phyloP scores from a whole-genome alignment of 1,140 invertebrate species.

The Orius insidiosus region DNA sequence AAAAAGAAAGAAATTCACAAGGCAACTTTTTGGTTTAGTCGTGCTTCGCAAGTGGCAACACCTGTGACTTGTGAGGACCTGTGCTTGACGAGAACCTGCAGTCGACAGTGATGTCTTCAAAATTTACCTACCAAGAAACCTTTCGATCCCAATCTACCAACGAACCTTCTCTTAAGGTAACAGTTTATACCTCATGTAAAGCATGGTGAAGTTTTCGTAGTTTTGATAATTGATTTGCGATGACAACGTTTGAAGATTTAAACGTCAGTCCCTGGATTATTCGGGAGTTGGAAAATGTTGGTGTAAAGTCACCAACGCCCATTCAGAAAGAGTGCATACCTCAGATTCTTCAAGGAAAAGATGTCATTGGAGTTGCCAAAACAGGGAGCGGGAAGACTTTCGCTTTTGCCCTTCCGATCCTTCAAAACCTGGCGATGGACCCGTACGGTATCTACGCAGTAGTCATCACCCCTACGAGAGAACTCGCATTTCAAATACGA shows the following conservation, averaged over 20 bases:
- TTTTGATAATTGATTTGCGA: constrained; percentile 21
- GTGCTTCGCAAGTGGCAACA: no score
- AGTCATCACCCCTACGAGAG: constrained; percentile 89
- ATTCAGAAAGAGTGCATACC: constrained; percentile 75
- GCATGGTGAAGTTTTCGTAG: no score
- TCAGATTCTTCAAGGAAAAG: constrained; percentile 58
- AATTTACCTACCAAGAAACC: no score
- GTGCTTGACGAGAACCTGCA: no score
- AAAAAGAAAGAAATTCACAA: no score
- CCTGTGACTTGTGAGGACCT: no score
- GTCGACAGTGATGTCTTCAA: no score
- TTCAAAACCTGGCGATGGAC: constrained; percentile 79
- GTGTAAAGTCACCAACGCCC: constrained; percentile 63
- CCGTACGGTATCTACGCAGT: constrained; percentile 90
- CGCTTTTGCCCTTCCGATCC: constrained; percentile 87
- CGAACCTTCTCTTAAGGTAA: no score
- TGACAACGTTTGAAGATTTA: constrained; percentile 24
- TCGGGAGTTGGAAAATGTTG: constrained; percentile 22
- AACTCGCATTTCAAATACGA: constrained; percentile 78
- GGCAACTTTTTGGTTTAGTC: no score
- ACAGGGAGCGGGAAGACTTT: constrained; percentile 96
- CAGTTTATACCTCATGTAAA: no score
- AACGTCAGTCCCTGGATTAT: constrained; percentile 23
- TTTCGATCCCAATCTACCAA: no score
- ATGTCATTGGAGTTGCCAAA: constrained; percentile 88